Base-by-base conservation (phyloP, 2,888 invertebrate genomes). In the Himalopsyche kuldschensis region DNA sequence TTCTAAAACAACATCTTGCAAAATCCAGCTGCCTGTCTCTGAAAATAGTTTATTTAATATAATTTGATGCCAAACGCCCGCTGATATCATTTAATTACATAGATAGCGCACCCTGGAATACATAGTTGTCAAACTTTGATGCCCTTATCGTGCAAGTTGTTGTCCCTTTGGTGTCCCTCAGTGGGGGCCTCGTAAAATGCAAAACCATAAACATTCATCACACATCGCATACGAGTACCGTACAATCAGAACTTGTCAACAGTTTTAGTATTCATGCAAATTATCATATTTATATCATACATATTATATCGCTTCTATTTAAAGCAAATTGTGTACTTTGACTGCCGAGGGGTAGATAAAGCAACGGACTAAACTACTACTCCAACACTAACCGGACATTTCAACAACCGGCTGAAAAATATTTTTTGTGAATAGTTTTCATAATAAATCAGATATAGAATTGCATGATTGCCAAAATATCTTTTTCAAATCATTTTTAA, bases 41-140 rank as follows among this genome's bases (percentile, higher is more conserved):
- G 15, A 15, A 20, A 35, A 24, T 76, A 76, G 76, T 32, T 76
- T 76, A 76, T 76, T 32, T 17, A 76, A 76, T 41, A 78, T 47
- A 47, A 46, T 47, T n/a, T 27, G 78, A 24, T n/a, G 46, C 15
- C 69, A 69, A 69, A 24, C 69, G 3, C 27, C 69, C 69, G 69
- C 27, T 78, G 78, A 78, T 78, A 78, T 6, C 10, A 47, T 47
- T 78, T 78, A 78, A 78, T 78, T 78, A 78, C 47, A 30, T 47
- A 46, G 78, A 47, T 46, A 46, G 46, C 47, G 46, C 24, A 8
- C 48, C 24, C 78, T 46, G 47, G 41, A 24, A 46, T 79, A 79
- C 79, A 55, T 55, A 79, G 79, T 79, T 79, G 79, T 79, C 79
- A 79, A 79, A 79, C 31, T 79, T 79, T 79, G 79, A 79, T 79